phyloP scores from a whole-genome alignment of 2,113 vertebrate species.

The Erythrocercus mccallii region DNA sequence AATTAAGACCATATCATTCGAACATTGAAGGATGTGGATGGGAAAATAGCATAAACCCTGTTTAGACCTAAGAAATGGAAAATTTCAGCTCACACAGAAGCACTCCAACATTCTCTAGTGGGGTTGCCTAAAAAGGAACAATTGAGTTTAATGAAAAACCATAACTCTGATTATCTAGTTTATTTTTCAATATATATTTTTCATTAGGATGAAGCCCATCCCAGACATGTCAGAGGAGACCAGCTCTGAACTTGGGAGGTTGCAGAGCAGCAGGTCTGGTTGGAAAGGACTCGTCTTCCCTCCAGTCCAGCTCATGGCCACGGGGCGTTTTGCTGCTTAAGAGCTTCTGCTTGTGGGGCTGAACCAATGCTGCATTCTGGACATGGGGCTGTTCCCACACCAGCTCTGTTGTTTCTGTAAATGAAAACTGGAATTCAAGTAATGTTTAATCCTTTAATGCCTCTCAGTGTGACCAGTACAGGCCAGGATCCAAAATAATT shows the following conservation, averaged over 20 bases:
- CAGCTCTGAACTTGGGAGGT: background rate
- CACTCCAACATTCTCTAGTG: background rate
- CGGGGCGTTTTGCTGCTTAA: accelerated
- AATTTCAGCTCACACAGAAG: background rate
- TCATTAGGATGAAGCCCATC: background rate
- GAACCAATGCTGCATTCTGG: background rate
- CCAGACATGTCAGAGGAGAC: background rate
- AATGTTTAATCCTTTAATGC: background rate
- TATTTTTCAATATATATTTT: background rate
- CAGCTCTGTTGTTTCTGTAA: background rate
- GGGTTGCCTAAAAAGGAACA: background rate
- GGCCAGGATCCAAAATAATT: background rate
- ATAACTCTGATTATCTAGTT: background rate
- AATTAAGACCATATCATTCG: background rate
- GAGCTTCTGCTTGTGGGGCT: background rate
- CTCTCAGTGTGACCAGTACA: background rate
- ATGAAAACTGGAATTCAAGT: background rate
- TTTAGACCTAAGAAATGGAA: background rate
- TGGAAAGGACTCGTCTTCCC: background rate
- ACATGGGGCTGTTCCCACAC: accelerated
- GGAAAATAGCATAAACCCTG: background rate
- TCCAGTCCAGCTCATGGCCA: background rate
- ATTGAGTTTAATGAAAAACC: background rate
- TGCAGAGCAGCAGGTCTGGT: background rate
- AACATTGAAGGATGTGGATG: background rate